Base-by-base conservation (phyloP, 2,888 invertebrate species). In the Diogma glabrata region DNA sequence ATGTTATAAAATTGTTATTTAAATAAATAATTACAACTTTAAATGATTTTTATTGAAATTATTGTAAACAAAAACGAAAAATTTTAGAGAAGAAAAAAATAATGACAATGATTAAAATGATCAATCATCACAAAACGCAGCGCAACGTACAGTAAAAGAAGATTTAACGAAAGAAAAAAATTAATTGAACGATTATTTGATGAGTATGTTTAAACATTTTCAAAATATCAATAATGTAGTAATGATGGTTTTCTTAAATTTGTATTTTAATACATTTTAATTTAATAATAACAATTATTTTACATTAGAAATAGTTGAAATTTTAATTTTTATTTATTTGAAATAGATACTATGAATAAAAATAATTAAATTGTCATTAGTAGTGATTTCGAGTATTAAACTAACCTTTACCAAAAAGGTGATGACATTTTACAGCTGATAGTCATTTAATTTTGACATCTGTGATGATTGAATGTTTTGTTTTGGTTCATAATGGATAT, bases 401-500 rank as follows among this genome's bases (percentile, higher is more conserved):
- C n/a, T n/a, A n/a, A n/a, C n/a, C n/a, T n/a, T n/a, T n/a, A n/a
- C n/a, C n/a, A n/a, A n/a, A n/a, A n/a, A n/a, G n/a, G n/a, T n/a
- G n/a, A n/a, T n/a, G n/a, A n/a, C n/a, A n/a, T n/a, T n/a, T n/a
- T n/a, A n/a, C n/a, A n/a, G n/a, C n/a, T n/a, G n/a, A n/a, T n/a
- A n/a, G n/a, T n/a, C n/a, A n/a, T n/a, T n/a, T 24, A 24, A 24
- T 24, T 24, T 24, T 24, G 24, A 24, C 24, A 24, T 5, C 5
- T 24, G 24, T 9, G 5, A 9, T 24, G 6, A 24, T 24, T 24
- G 9, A 24, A 24, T 7, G 5, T 24, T 24, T n/a, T n/a, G n/a
- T n/a, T n/a, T n/a, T n/a, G n/a, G n/a, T n/a, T 43, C 43, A 43
- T 43, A 17, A 46, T 24, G 46, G 24, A 26, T 24, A 66, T 66